Evolutionary conservation across 1,140 invertebrate species (phyloP).

Genomic region (Platorchestia sp.): DNA sequence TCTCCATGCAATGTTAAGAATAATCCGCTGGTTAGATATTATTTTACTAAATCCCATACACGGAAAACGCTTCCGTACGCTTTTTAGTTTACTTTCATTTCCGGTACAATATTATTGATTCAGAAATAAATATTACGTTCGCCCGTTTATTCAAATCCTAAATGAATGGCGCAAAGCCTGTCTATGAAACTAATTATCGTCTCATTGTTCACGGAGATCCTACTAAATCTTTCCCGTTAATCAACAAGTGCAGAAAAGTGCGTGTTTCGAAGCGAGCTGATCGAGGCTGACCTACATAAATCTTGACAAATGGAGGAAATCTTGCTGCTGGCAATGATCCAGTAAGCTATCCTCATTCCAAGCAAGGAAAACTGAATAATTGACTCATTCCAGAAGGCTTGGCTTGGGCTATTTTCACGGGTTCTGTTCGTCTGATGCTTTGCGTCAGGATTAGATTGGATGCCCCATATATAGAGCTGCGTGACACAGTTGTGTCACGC

Average conservation of each 20-base stretch:
- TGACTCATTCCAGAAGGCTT: not conserved
- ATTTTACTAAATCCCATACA: not conserved
- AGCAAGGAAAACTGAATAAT: not conserved
- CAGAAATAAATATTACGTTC: not conserved
- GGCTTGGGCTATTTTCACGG: not conserved
- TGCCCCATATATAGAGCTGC: not conserved
- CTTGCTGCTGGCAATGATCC: not conserved
- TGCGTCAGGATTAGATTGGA: not conserved
- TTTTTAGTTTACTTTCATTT: not conserved
- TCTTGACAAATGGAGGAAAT: not conserved
- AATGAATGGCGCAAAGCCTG: not conserved
- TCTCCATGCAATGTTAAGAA: not conserved
- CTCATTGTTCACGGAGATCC: not conserved
- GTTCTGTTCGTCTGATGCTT: not conserved
- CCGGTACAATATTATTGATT: not conserved
- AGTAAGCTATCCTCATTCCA: not conserved
- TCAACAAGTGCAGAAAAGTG: not conserved
- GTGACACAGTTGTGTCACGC: not conserved
- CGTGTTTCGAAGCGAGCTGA: not conserved
- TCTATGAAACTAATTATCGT: not conserved
- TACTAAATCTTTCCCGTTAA: not conserved
- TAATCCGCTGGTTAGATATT: not conserved
- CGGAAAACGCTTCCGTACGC: not conserved
- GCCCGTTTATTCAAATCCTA: not conserved
- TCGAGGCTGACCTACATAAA: not conserved